A percentile compares a stretch with the other conserved stretches of the same genome.
Evolutionary conservation across 2,888 invertebrate genomes (phyloP).

Genomic region (Megamerina dolium): DNA sequence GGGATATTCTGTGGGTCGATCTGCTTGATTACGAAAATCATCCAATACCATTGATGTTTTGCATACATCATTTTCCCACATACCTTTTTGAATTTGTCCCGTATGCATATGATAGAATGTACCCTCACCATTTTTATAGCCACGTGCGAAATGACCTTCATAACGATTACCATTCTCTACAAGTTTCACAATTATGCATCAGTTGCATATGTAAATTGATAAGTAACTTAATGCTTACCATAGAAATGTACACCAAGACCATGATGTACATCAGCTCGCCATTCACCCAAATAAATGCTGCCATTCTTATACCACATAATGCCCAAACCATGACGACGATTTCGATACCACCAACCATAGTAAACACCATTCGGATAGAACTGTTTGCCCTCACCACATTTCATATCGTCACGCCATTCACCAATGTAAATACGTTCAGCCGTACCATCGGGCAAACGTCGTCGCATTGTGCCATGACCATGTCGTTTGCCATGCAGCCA

Average conservation of each 20-base stretch:
- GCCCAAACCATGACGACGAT: conserved; percentile 41
- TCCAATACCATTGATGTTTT: conserved; percentile 40
- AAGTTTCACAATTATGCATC: neutral
- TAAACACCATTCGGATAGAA: conserved; percentile 39
- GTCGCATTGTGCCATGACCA: conserved; percentile 39
- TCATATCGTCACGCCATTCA: conserved; percentile 37
- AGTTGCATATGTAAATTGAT: neutral
- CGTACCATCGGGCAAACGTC: conserved; percentile 29
- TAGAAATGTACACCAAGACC: conserved; percentile 42
- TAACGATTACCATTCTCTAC: conserved; percentile 45
- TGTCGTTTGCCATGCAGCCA: conserved; percentile 38
- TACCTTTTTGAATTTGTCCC: conserved; percentile 46
- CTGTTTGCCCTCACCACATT: conserved; percentile 45
- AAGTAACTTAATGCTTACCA: conserved; percentile 22
- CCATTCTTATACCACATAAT: conserved; percentile 43
- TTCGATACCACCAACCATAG: conserved; percentile 39
- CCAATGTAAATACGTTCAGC: conserved; percentile 38
- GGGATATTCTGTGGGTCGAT: conserved; percentile 31
- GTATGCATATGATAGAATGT: conserved; percentile 41
- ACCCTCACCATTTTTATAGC: conserved; percentile 45
- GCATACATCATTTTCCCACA: conserved; percentile 40
- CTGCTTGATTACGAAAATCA: conserved; percentile 32
- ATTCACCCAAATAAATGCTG: conserved; percentile 42
- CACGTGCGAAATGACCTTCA: conserved; percentile 42
- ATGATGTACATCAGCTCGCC: conserved; percentile 37